Percentiles rank a stretch among this genome's conserved stretches.
Conservation (phyloP, 2,797 vertebrate genomes). For the Spea hammondii region DNA sequence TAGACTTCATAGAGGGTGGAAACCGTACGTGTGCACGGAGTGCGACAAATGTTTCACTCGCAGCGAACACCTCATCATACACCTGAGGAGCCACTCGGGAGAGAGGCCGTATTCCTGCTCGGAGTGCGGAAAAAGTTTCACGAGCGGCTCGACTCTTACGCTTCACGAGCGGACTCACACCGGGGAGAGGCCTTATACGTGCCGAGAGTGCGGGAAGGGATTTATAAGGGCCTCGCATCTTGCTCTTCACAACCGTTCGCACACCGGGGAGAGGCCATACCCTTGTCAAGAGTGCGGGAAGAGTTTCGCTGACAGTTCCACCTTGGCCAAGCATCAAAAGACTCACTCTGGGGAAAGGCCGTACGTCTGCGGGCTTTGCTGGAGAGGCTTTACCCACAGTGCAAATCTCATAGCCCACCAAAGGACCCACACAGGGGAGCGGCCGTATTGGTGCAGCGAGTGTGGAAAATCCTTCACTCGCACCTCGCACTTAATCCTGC, state of each 20-base stretch:
- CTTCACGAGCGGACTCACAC: background rate
- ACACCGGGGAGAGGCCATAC: no score
- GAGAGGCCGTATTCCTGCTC: background rate
- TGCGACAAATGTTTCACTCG: background rate
- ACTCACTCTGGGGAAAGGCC: background rate
- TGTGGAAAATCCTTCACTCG: background rate
- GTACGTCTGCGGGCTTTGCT: background rate
- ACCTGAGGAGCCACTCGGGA: background rate
- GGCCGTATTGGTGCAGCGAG: background rate
- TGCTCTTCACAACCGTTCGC: background rate
- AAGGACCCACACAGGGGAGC: background rate
- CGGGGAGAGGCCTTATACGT: background rate
- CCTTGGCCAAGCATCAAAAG: background rate
- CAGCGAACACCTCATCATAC: background rate
- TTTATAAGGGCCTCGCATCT: background rate
- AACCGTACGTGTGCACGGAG: background rate
- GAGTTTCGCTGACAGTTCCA: background rate
- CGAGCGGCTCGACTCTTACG: background rate
- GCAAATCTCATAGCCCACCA: conserved; percentile 1
- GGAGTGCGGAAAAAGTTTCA: background rate
- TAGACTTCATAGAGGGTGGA: background rate
- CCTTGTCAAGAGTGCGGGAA: background rate
- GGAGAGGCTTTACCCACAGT: background rate
- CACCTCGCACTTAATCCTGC: background rate
- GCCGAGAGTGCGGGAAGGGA: background rate